Conservation (phyloP, 2,888 invertebrate species). For the Drosophila prolongata region DNA sequence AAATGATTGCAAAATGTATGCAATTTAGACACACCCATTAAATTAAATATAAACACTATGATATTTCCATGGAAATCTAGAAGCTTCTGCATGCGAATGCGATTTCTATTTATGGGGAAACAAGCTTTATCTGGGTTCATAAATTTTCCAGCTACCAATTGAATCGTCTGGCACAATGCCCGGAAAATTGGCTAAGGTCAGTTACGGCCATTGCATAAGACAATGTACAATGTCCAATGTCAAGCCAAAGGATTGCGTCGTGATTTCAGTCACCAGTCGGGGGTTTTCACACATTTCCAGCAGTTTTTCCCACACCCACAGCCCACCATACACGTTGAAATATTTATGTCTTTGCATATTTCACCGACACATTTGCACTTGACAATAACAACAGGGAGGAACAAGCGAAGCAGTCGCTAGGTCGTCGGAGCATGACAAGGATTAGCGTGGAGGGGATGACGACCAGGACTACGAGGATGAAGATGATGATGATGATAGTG, state of each 20-base stretch:
- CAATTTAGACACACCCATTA: constrained; percentile 50
- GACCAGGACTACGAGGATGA: constrained; percentile 41
- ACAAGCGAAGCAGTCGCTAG: constrained; percentile 42
- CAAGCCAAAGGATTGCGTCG: constrained; percentile 25
- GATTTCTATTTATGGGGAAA: constrained; percentile 24
- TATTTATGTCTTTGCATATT: constrained; percentile 79
- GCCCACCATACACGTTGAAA: constrained; percentile 53
- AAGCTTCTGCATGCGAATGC: constrained; percentile 19
- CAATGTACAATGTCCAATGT: constrained; percentile 22
- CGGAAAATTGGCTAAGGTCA: constrained; percentile 63
- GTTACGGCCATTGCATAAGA: constrained; percentile 39
- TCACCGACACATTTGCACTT: constrained; percentile 74
- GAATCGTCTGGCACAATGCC: constrained; percentile 44
- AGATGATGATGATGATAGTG: constrained; percentile 37
- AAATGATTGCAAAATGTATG: constrained; percentile 58
- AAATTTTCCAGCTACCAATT: constrained; percentile 17
- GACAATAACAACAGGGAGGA: constrained; percentile 68
- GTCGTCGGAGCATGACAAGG: constrained; percentile 49
- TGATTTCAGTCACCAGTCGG: constrained; percentile 35
- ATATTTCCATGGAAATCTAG: constrained; percentile 34
- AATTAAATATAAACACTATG: constrained; percentile 36
- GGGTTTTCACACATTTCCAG: constrained; percentile 59
- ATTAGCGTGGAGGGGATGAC: constrained; percentile 61
- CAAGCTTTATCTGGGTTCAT: constrained; percentile 6
- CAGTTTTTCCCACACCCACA: constrained; percentile 50